Conservation (phyloP, 1,140 invertebrate genomes). For the Asbolus verrucosus region DNA sequence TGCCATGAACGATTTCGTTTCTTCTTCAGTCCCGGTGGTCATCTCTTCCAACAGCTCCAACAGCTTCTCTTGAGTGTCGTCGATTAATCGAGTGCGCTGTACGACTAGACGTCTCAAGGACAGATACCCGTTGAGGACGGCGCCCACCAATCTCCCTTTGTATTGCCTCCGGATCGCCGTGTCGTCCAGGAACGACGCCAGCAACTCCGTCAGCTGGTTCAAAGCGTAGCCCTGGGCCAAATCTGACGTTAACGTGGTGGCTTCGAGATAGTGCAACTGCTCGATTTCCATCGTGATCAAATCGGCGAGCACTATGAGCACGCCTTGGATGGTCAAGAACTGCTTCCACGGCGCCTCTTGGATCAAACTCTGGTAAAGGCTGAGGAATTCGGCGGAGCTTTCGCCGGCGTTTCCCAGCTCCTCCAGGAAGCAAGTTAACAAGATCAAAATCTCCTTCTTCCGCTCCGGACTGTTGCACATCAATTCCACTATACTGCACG, state of each 20-base stretch:
- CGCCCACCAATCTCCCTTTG: constrained; percentile 88
- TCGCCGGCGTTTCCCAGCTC: constrained; percentile 88
- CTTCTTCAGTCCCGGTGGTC: constrained; percentile 94
- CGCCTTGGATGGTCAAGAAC: constrained; percentile 89
- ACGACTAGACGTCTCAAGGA: constrained; percentile 91
- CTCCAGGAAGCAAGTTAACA: constrained; percentile 89
- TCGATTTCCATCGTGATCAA: constrained; percentile 90
- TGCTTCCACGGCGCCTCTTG: constrained; percentile 91
- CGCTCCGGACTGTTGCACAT: constrained; percentile 80
- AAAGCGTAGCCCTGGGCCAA: constrained; percentile 92
- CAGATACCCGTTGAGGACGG: constrained; percentile 94
- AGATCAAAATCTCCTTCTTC: constrained; percentile 83
- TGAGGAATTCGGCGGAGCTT: constrained; percentile 91
- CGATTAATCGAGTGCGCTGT: constrained; percentile 93
- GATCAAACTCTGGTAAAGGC: constrained; percentile 87
- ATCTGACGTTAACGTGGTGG: constrained; percentile 93
- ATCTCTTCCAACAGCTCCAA: constrained; percentile 96
- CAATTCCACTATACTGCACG: constrained; percentile 88
- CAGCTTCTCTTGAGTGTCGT: constrained; percentile 96
- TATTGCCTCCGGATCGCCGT: constrained; percentile 87
- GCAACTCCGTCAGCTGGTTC: constrained; percentile 87
- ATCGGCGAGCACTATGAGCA: constrained; percentile 86
- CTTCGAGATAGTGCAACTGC: constrained; percentile 86
- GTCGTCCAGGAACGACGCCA: constrained; percentile 87
- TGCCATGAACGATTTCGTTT: constrained; percentile 97